Percentiles rank a stretch among this genome's conserved stretches.
Conservation (phyloP, 1,140 invertebrate genomes). For the Elymnias hypermnestra region DNA sequence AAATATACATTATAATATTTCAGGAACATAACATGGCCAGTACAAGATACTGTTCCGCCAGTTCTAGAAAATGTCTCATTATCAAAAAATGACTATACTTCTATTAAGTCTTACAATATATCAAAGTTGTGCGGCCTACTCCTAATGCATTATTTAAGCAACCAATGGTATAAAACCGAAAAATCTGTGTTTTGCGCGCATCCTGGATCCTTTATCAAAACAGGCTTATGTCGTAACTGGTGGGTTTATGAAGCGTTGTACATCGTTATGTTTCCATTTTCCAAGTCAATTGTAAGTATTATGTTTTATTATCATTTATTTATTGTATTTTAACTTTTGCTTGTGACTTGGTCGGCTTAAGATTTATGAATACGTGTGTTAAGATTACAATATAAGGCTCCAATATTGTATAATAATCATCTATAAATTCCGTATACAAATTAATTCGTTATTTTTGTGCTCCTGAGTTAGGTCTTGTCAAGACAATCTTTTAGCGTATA, state of each 20-base stretch:
- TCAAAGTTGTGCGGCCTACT: slow-evolving; percentile 94
- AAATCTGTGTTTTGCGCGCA: slow-evolving; percentile 89
- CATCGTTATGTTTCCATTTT: slow-evolving; percentile 90
- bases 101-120: slow-evolving; percentile 92
- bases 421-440: no score
- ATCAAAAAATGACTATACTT: slow-evolving; percentile 80
- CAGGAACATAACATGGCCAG: slow-evolving; percentile 81
- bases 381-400: no score
- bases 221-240: slow-evolving; percentile 86
- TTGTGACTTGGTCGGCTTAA: no score
- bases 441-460: no score
- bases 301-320: slow-evolving; percentile 1
- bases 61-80: slow-evolving; percentile 77
- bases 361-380: no score
- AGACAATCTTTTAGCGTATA: no score
- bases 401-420: no score
- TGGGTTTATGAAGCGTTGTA: slow-evolving; percentile 89
- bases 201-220: slow-evolving; percentile 94
- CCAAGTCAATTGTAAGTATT: slow-evolving; percentile 90
- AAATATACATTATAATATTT: slow-evolving; percentile 26
- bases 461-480: no score
- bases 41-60: slow-evolving; percentile 48
- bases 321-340: not conserved
- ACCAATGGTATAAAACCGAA: slow-evolving; percentile 81
- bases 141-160: slow-evolving; percentile 80